Percentiles rank a stretch among this genome's conserved stretches.
Evolutionary conservation across 1,140 invertebrate genomes (phyloP).

Genomic region (Conus ventricosus): DNA sequence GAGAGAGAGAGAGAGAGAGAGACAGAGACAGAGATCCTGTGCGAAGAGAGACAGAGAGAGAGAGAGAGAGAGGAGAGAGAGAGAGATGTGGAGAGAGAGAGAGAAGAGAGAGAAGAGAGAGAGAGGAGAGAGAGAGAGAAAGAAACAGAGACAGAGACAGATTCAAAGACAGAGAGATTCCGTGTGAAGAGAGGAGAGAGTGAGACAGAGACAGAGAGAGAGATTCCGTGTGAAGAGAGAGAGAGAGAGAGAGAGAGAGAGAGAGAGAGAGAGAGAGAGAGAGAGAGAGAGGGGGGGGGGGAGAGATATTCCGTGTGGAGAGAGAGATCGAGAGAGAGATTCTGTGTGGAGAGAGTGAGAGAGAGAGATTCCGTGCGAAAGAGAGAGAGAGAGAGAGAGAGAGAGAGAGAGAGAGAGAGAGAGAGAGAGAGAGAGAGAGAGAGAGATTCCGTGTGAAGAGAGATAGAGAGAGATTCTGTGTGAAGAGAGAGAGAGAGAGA

Average conservation of each 20-base stretch:
- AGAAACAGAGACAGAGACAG: background rate
- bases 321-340: background rate
- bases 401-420: too few relatives aligned
- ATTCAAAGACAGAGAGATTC: background rate
- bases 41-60: background rate
- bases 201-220: background rate
- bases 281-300: background rate
- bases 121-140: background rate
- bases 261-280: conserved; percentile 15
- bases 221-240: background rate
- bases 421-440: too few relatives aligned
- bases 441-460: too few relatives aligned
- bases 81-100: background rate
- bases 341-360: background rate
- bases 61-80: background rate
- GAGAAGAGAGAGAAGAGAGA: background rate
- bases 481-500: too few relatives aligned
- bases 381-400: background rate
- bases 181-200: too few relatives aligned
- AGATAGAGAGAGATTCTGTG: too few relatives aligned
- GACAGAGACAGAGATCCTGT: too few relatives aligned
- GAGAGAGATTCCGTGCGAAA: background rate
- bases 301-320: background rate
- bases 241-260: conserved; percentile 18
- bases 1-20: too few relatives aligned